phyloP scores from a whole-genome alignment of 2,888 invertebrate species.

The Atethmia centrago region DNA sequence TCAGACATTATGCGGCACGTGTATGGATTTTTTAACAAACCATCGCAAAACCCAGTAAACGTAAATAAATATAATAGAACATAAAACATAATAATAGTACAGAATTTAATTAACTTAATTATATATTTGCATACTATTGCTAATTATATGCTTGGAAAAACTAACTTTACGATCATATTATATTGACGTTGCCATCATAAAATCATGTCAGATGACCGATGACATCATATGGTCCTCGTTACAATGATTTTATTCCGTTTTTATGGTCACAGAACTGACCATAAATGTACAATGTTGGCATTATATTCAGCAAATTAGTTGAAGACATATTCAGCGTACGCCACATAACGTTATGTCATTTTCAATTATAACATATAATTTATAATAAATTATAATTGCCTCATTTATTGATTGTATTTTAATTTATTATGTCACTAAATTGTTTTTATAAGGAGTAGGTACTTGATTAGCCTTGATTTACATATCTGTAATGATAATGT shows the following conservation, averaged over 20 bases:
- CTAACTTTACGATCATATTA: slow-evolving; percentile 37
- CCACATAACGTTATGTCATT: slow-evolving; percentile 35
- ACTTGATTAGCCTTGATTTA: slow-evolving; percentile 43
- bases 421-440: slow-evolving; percentile 25
- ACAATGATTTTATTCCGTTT: slow-evolving; percentile 74
- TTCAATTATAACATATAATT: slow-evolving; percentile 33
- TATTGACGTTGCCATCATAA: slow-evolving; percentile 39
- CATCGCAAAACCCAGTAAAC: background rate
- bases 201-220: slow-evolving; percentile 54
- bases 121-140: slow-evolving; percentile 46
- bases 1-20: background rate
- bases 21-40: background rate
- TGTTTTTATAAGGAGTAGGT: slow-evolving; percentile 28
- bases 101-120: slow-evolving; percentile 45
- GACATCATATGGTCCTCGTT: slow-evolving; percentile 68
- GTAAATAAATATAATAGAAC: slow-evolving; percentile 19
- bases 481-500: slow-evolving; percentile 31
- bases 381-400: slow-evolving; percentile 36
- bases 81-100: slow-evolving; percentile 35
- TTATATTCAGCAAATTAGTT: slow-evolving; percentile 37
- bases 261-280: slow-evolving; percentile 65
- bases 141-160: slow-evolving; percentile 43
- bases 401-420: slow-evolving; percentile 42
- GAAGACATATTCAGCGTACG: slow-evolving; percentile 40
- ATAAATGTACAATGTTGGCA: slow-evolving; percentile 63